phyloP scores from a whole-genome alignment of 2,888 invertebrate genomes.

The Lissonota sp. region DNA sequence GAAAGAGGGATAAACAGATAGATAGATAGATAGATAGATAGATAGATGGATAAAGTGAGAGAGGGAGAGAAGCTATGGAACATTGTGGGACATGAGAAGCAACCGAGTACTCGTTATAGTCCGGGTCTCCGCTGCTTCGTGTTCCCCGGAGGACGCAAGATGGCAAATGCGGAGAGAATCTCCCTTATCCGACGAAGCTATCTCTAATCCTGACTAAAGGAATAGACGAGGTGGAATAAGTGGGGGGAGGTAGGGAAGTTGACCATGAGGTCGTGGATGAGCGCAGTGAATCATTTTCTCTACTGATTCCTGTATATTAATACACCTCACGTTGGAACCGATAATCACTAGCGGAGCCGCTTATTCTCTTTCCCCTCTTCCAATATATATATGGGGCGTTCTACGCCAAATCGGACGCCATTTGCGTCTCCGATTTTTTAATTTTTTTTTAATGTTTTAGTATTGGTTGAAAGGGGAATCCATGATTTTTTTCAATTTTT shows the following conservation, averaged over 20 bases:
- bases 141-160: slow-evolving; percentile 62
- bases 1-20: no score
- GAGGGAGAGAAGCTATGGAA: background rate
- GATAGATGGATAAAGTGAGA: background rate
- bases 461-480: no score
- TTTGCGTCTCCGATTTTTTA: no score
- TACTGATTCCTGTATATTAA: slow-evolving; percentile 50
- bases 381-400: slow-evolving; percentile 45
- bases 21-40: slow-evolving; percentile 1
- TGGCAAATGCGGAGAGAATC: slow-evolving; percentile 61
- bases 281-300: slow-evolving; percentile 64
- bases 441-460: no score
- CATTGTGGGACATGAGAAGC: slow-evolving; percentile 24
- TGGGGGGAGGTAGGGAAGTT: no score
- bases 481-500: no score
- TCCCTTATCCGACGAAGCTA: slow-evolving; percentile 59
- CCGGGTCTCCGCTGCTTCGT: no score
- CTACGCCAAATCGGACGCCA: no score
- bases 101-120: slow-evolving; percentile 19
- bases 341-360: slow-evolving; percentile 58
- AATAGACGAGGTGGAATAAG: slow-evolving; percentile 12
- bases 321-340: slow-evolving; percentile 46
- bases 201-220: slow-evolving; percentile 48
- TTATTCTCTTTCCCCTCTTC: slow-evolving; percentile 26
- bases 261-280: slow-evolving; percentile 57